Percentiles rank a stretch among this genome's conserved stretches.
These are phyloP conservation scores for Calliphora vomitoria DNA, from an alignment of 2,888 invertebrate genomes.

Conservation along the genomic window DNA sequence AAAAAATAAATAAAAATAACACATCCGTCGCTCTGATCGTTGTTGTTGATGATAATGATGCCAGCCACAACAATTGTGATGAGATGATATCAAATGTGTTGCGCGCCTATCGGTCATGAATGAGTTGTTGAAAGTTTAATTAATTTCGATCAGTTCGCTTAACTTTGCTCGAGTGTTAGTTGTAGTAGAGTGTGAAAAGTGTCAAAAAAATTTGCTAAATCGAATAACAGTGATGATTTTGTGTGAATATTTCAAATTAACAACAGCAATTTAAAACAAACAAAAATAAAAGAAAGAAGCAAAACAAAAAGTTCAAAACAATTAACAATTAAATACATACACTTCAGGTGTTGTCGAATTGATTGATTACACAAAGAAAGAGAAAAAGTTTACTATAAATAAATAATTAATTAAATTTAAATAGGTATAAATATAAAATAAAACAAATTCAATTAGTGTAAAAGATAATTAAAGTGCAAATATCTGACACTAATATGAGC, in stretches of 20 bases:
- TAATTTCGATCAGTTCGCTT: slow-evolving; percentile 75
- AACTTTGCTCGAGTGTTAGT: slow-evolving; percentile 41
- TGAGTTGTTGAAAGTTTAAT: slow-evolving; percentile 83
- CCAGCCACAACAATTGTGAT: slow-evolving; percentile 61
- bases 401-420: slow-evolving; percentile 59
- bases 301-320: slow-evolving; percentile 22
- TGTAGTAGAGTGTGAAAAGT: slow-evolving; percentile 79
- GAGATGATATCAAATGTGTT: slow-evolving; percentile 64
- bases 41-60: slow-evolving; percentile 17
- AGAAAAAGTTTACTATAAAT: slow-evolving; percentile 32
- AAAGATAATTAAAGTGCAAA: slow-evolving; percentile 60
- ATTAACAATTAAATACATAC: slow-evolving; percentile 11
- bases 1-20: slow-evolving; percentile 1
- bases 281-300: slow-evolving; percentile 57
- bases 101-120: slow-evolving; percentile 63
- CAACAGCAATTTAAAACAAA: slow-evolving; percentile 25
- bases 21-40: slow-evolving; percentile 56
- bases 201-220: slow-evolving; percentile 75
- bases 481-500: slow-evolving; percentile 60
- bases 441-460: slow-evolving; percentile 48
- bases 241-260: slow-evolving; percentile 68
- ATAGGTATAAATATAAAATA: slow-evolving; percentile 51
- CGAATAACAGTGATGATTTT: slow-evolving; percentile 75
- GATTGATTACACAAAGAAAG: slow-evolving; percentile 53
- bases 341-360: slow-evolving; percentile 44